Evolutionary conservation across 2,113 vertebrate species (phyloP).

Genomic region (Menura novaehollandiae): DNA sequence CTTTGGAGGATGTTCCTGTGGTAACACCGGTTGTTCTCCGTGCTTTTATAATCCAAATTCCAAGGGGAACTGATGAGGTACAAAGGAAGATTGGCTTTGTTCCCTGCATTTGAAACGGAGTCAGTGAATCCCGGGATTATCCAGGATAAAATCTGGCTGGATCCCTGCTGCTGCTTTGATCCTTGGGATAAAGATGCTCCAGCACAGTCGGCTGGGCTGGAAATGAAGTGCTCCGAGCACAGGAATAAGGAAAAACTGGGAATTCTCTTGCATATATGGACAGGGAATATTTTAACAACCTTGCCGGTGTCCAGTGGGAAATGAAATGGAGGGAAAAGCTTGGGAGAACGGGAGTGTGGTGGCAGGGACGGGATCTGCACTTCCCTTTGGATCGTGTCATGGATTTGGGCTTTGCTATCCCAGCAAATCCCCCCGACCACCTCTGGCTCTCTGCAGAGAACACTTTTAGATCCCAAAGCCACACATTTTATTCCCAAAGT

Average conservation of each 20-base stretch:
- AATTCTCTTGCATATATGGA: fast-evolving
- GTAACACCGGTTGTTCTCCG: not conserved
- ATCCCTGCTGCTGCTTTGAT: not conserved
- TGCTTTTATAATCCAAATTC: not conserved
- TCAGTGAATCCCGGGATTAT: not conserved
- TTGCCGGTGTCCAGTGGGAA: not conserved
- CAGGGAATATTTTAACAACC: not conserved
- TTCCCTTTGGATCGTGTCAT: not conserved
- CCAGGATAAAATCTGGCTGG: not conserved
- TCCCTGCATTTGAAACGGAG: not conserved
- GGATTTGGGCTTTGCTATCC: not conserved
- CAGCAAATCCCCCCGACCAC: not conserved
- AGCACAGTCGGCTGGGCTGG: not conserved
- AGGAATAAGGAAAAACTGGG: not conserved
- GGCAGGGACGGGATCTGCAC: not conserved
- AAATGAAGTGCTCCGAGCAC: not conserved
- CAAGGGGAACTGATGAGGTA: not conserved
- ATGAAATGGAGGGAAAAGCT: fast-evolving
- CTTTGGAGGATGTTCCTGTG: not conserved
- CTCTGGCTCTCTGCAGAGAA: not conserved
- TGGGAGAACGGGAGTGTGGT: not conserved
- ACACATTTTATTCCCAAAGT: not conserved
- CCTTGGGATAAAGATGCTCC: not conserved
- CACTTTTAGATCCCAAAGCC: not conserved
- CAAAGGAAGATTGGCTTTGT: not conserved